Evolutionary conservation across 2,113 vertebrate genomes (phyloP), one percentile per base, ranked within the genome.

Genomic region (Dasyurus viverrinus): DNA sequence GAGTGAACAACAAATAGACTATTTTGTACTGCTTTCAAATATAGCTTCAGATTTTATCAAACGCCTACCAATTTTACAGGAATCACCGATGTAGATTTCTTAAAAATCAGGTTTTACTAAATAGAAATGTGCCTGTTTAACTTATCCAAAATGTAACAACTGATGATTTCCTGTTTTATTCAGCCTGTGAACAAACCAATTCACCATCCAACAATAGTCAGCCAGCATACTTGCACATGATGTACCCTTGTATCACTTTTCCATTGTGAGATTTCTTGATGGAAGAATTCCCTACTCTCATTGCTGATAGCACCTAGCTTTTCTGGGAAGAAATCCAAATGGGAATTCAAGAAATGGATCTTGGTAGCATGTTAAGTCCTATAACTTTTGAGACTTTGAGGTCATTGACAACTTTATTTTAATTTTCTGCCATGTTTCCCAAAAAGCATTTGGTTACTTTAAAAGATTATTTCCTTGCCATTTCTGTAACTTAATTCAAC

Each of bases 251-350:
- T 84, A 84, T 84, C 36, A 42, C n/a, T 84, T 84, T 84, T 84
- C 68, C n/a, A 42, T 84, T 42, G 36, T 84, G 68, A 84, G 16
- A 84, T 84, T 84, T 42, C 68, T 84, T 84, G 68, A 84, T 84
- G 68, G 68, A 84, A 84, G n/a, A n/a, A 42, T 84, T 84, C 16
- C n/a, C 4, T 19, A 6, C 6, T 8, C 60, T 76, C 36, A n/a
- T 19, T 76, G 60, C 60, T 76, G 60, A 76, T 19, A 76, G 14
- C 14, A 76, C 68, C n/a, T 42, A 84, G 68, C n/a, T 84, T 84
- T 84, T 84, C 68, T 84, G 68, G 68, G 68, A 84, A 84, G n/a
- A 42, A 84, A 84, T 84, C 68, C 68, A 84, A 76, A 84, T 84
- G 68, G 42, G 68, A 84, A 84, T 84, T n/a, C 68, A 84, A 42